These are phyloP conservation scores for Antigone vipio DNA, from an alignment of 2,113 vertebrate species.

Conservation along the genomic window DNA sequence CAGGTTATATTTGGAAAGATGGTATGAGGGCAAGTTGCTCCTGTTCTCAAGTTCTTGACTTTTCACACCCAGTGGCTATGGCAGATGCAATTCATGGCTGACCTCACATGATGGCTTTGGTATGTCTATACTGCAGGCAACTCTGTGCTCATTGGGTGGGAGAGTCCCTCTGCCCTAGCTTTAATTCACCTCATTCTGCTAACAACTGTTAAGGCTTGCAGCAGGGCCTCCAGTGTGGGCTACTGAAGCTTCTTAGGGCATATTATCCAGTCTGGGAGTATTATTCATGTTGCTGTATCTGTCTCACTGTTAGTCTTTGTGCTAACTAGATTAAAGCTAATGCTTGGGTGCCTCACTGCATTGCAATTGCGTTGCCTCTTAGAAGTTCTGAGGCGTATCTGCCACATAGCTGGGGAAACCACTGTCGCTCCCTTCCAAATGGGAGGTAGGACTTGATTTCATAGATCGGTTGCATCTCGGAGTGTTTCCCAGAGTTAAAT, in stretches of 20 bases:
- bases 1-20: neutral
- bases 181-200: neutral
- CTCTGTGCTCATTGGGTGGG: neutral
- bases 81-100: neutral
- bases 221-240: neutral
- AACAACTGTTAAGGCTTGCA: neutral
- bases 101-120: neutral
- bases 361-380: neutral
- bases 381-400: neutral
- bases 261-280: neutral
- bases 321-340: neutral
- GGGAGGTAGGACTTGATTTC: neutral
- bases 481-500: neutral
- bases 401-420: neutral
- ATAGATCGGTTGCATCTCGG: neutral
- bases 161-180: neutral
- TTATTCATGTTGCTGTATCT: neutral
- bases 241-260: neutral
- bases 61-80: neutral
- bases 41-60: neutral
- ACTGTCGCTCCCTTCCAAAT: neutral
- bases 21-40: neutral
- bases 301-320: neutral
- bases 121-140: neutral
- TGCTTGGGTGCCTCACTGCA: neutral